Conservation (phyloP, 1,140 invertebrate genomes). For the Hyposmocoma kahamanoa region DNA sequence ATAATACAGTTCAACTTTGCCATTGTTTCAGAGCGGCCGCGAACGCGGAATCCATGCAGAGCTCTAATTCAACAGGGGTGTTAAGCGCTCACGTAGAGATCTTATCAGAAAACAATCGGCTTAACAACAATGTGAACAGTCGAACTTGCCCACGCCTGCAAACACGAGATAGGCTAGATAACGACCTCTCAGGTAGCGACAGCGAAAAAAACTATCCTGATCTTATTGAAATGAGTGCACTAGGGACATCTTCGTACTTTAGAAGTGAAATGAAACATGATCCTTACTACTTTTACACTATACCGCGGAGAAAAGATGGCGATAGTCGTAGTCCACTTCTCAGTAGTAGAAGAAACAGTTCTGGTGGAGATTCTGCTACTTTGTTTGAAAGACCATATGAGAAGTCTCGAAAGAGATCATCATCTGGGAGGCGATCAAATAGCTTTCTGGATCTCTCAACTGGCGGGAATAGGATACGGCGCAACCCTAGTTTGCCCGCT, state of each 20-base stretch:
- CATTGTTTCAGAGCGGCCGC: conserved; percentile 54
- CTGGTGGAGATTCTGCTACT: conserved; percentile 51
- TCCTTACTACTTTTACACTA: conserved; percentile 75
- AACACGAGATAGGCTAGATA: conserved; percentile 68
- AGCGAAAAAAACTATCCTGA: conserved; percentile 80
- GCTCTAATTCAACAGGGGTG: conserved; percentile 52
- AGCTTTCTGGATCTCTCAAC: conserved; percentile 74
- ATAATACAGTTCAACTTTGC: conserved; percentile 7
- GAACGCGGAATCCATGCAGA: conserved; percentile 54
- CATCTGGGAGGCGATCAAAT: conserved; percentile 62
- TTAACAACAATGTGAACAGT: conserved; percentile 53
- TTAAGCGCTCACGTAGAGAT: conserved; percentile 62
- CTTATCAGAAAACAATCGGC: conserved; percentile 68
- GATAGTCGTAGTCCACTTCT: conserved; percentile 82
- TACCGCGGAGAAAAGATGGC: conserved; percentile 75
- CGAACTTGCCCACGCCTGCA: conserved; percentile 37
- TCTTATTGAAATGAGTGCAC: conserved; percentile 78
- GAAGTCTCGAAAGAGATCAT: conserved; percentile 30
- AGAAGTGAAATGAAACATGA: conserved; percentile 52
- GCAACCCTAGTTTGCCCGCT: conserved; percentile 60
- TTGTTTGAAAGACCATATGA: conserved; percentile 51
- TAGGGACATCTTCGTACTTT: conserved; percentile 60
- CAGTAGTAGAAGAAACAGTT: conserved; percentile 61
- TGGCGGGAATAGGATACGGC: conserved; percentile 46
- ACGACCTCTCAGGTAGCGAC: conserved; percentile 74